These are phyloP conservation scores for Neopipo cinnamomea DNA, from an alignment of 2,113 vertebrate genomes.

Conservation along the genomic window DNA sequence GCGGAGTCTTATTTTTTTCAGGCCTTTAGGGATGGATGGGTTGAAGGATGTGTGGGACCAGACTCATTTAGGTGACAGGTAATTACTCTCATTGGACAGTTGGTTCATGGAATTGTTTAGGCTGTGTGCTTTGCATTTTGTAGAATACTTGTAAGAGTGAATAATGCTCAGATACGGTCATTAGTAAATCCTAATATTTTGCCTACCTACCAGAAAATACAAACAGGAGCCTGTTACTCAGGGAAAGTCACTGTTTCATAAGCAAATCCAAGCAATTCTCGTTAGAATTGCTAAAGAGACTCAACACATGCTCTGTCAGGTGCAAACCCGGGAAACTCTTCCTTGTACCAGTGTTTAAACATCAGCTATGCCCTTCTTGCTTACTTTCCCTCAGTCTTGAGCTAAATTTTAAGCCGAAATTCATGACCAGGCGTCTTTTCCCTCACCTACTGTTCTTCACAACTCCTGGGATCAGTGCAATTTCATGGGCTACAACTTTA, in stretches of 20 bases:
- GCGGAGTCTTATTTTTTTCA: conserved; percentile 27
- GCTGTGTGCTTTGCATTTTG: neutral
- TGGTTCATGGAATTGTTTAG: neutral
- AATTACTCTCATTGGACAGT: neutral
- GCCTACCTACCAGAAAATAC: conserved; percentile 6
- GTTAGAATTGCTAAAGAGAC: neutral
- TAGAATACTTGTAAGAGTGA: neutral
- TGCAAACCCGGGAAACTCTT: neutral
- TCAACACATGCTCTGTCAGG: neutral
- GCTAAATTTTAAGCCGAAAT: neutral
- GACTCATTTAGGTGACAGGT: neutral
- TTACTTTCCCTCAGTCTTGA: neutral
- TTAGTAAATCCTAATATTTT: neutral
- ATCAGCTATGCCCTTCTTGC: neutral
- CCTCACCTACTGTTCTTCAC: neutral
- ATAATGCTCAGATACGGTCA: neutral
- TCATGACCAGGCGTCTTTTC: neutral
- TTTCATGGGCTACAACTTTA: neutral
- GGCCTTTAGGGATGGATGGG: neutral
- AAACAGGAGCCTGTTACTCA: neutral
- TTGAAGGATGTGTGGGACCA: neutral
- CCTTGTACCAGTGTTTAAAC: neutral
- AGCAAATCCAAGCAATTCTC: neutral
- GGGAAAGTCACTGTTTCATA: neutral
- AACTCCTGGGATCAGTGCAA: neutral